phyloP scores from a whole-genome alignment of 2,888 invertebrate species.

The Caradrina kadenii region DNA sequence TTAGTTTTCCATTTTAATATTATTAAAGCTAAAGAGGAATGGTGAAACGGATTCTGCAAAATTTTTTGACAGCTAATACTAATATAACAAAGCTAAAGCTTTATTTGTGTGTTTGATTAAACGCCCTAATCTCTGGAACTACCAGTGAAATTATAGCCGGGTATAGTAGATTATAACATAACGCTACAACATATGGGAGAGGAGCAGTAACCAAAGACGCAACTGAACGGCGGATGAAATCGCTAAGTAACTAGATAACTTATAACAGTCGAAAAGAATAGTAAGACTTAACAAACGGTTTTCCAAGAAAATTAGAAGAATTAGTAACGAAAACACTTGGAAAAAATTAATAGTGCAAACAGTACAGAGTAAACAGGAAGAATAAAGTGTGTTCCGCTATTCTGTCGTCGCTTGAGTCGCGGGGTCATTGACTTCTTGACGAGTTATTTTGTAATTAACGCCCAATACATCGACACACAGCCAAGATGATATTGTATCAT shows the following conservation, averaged over 20 bases:
- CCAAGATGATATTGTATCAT: slow-evolving; percentile 66
- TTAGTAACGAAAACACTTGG: slow-evolving; percentile 42
- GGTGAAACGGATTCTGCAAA: neutral
- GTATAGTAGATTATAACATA: too few relatives aligned
- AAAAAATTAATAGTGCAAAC: slow-evolving; percentile 59
- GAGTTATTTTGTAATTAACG: slow-evolving; percentile 81
- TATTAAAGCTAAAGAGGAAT: neutral
- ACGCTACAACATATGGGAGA: too few relatives aligned
- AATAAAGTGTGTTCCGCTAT: slow-evolving; percentile 63
- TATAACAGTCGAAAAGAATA: slow-evolving; percentile 12
- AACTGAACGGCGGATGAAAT: too few relatives aligned
- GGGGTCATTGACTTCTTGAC: slow-evolving; percentile 76
- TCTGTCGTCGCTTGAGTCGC: slow-evolving; percentile 66
- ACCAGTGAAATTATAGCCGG: too few relatives aligned
- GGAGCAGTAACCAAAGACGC: too few relatives aligned
- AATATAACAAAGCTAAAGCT: too few relatives aligned
- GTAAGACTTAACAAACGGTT: slow-evolving; percentile 16
- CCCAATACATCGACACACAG: slow-evolving; percentile 71
- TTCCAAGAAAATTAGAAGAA: slow-evolving; percentile 35
- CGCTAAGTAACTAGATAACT: slow-evolving; percentile 8
- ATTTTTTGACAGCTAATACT: too few relatives aligned
- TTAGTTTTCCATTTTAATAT: neutral
- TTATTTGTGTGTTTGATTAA: too few relatives aligned
- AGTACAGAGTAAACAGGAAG: slow-evolving; percentile 62
- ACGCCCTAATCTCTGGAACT: too few relatives aligned